Conservation (phyloP, 1,140 invertebrate species). For the Melitaea cinxia region DNA sequence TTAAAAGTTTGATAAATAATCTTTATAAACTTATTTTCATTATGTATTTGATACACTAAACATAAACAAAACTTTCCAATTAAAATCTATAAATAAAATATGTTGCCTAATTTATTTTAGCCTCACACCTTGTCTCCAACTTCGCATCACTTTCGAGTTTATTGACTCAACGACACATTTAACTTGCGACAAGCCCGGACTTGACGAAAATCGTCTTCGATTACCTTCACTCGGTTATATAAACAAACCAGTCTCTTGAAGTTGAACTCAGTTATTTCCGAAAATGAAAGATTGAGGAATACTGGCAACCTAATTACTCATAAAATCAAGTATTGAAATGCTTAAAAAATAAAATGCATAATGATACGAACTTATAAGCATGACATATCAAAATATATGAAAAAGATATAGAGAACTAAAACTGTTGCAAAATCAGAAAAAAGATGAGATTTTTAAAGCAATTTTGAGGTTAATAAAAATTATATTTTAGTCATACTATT, state of each 20-base stretch:
- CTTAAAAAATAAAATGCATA: conserved; percentile 12
- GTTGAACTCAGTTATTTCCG: conserved; percentile 3
- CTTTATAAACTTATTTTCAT: background rate
- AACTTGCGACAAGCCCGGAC: conserved; percentile 21
- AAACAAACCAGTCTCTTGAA: conserved; percentile 20
- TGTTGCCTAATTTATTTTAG: conserved; percentile 1
- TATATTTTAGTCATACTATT: too few relatives aligned
- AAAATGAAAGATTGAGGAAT: conserved; percentile 3
- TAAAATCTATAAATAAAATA: background rate
- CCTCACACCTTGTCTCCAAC: background rate
- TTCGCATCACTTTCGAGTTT: conserved; percentile 20
- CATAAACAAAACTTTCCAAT: background rate
- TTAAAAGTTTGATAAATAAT: too few relatives aligned
- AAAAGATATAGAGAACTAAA: too few relatives aligned
- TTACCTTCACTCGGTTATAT: conserved; percentile 36
- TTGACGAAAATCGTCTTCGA: conserved; percentile 21
- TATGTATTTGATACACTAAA: background rate
- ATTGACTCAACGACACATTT: conserved; percentile 22
- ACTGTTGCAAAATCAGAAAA: too few relatives aligned
- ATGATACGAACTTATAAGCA: too few relatives aligned
- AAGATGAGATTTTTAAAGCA: too few relatives aligned
- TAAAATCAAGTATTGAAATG: too few relatives aligned
- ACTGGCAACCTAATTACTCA: background rate
- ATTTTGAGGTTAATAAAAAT: too few relatives aligned
- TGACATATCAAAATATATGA: too few relatives aligned